Conservation (phyloP, 2,113 vertebrate genomes). For the Ammospiza caudacuta region DNA sequence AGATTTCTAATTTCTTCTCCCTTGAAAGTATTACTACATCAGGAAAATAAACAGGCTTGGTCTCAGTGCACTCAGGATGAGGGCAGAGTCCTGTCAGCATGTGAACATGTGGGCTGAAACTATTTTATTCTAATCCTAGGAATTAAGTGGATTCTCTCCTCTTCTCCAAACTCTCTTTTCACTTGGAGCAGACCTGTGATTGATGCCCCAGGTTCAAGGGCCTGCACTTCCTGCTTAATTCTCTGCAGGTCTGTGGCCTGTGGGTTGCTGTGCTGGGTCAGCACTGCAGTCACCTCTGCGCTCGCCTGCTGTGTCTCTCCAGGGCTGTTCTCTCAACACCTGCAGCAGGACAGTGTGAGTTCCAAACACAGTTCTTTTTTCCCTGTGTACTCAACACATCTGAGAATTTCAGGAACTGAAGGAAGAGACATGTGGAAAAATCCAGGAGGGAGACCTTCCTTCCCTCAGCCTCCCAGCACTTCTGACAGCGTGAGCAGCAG, state of each 20-base stretch:
- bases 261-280: background rate
- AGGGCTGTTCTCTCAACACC: background rate
- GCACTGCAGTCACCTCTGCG: background rate
- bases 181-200: background rate
- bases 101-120: background rate
- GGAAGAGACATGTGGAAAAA: background rate
- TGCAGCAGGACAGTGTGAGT: background rate
- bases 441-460: background rate
- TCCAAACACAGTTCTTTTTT: background rate
- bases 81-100: background rate
- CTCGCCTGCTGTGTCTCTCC: background rate
- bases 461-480: background rate
- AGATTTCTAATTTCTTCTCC: background rate
- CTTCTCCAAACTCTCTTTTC: background rate
- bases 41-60: background rate
- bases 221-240: background rate
- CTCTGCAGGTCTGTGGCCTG: accelerated
- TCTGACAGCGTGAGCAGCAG: background rate
- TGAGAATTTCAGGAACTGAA: background rate
- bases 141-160: background rate
- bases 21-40: background rate
- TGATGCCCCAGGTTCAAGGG: background rate
- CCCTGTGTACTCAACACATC: background rate
- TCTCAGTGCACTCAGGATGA: background rate
- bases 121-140: background rate